Evolutionary conservation across 2,888 invertebrate species (phyloP).

Genomic region (Amphimallon solstitiale): DNA sequence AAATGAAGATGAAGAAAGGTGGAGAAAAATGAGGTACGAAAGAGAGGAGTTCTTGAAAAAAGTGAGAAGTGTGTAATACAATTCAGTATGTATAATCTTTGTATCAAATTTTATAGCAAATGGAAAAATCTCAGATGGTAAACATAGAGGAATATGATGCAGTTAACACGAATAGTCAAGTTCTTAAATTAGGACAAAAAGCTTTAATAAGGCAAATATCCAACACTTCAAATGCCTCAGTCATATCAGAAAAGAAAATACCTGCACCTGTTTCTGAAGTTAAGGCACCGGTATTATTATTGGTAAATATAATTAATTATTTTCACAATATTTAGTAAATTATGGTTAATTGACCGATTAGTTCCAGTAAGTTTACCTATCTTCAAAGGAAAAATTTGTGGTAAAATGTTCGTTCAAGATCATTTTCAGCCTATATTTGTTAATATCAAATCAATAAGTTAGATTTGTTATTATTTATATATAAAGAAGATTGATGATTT

Average conservation of each 20-base stretch:
- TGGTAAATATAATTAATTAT: conserved; percentile 60
- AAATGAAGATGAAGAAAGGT: conserved; percentile 77
- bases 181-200: conserved; percentile 64
- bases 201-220: conserved; percentile 52
- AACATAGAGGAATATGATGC: conserved; percentile 50
- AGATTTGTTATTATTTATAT: too few species aligned
- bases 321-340: conserved; percentile 51
- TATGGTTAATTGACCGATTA: too few species aligned
- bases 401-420: too few species aligned
- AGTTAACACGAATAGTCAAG: conserved; percentile 56
- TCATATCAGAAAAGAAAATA: conserved; percentile 41
- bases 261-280: conserved; percentile 53
- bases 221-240: conserved; percentile 45
- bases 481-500: too few species aligned
- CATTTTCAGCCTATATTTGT: too few species aligned
- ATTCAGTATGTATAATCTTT: conserved; percentile 23
- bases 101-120: conserved; percentile 58
- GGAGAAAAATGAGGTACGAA: conserved; percentile 83
- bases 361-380: too few species aligned
- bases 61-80: conserved; percentile 59
- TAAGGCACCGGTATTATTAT: conserved; percentile 63
- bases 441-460: too few species aligned
- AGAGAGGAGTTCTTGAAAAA: conserved; percentile 80
- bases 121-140: conserved; percentile 55
- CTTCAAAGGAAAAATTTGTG: too few species aligned